These are phyloP conservation scores for Saimiri boliviensis DNA, from an alignment of 2,113 vertebrate genomes.

Conservation along the genomic window DNA sequence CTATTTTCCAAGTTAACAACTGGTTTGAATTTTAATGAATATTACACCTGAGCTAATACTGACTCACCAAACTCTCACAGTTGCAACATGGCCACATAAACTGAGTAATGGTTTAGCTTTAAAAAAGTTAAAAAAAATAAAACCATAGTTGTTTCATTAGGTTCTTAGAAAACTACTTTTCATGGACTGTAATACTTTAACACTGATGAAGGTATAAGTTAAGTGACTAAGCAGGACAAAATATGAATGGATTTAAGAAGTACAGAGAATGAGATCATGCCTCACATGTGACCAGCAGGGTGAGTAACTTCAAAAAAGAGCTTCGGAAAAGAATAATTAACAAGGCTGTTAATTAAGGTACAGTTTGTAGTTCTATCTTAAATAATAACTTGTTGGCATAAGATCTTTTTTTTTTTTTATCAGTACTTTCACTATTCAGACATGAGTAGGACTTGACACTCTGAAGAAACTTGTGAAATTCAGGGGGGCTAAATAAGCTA, in stretches of 20 bases:
- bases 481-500: neutral
- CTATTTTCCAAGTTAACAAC: neutral
- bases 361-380: neutral
- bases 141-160: neutral
- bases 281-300: neutral
- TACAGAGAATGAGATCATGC: neutral
- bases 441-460: neutral
- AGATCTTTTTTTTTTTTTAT: neutral
- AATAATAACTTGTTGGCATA: neutral
- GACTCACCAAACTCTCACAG: neutral
- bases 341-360: neutral
- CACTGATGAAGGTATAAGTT: neutral
- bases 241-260: neutral
- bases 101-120: neutral
- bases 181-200: neutral
- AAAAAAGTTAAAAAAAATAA: neutral
- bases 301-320: slow-evolving; percentile 31
- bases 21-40: neutral
- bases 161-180: neutral
- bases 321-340: neutral
- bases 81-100: neutral
- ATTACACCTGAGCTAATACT: neutral
- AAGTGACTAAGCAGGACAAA: neutral
- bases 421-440: slow-evolving; percentile 4
- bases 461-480: neutral